Evolutionary conservation across 2,797 vertebrate genomes (phyloP).

Genomic region (Hypotaenidia philippensis): DNA sequence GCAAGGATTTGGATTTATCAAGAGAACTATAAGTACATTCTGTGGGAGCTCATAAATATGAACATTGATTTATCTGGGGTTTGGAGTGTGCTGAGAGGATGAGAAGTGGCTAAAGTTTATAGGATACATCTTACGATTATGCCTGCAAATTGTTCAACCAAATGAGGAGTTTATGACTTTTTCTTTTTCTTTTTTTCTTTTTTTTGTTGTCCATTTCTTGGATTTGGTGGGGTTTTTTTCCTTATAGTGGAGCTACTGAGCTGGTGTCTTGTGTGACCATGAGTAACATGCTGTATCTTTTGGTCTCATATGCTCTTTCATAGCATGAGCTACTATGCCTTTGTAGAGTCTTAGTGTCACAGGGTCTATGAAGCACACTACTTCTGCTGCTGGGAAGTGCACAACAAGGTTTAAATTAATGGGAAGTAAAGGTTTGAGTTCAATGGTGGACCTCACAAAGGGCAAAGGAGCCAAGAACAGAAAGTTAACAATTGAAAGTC

Average conservation of each 20-base stretch:
- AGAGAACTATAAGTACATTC: not conserved
- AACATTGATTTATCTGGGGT: not conserved
- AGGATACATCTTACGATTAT: not conserved
- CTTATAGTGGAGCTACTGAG: not conserved
- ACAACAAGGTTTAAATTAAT: not conserved
- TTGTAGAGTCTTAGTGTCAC: not conserved
- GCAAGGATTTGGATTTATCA: not conserved
- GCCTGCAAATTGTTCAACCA: not conserved
- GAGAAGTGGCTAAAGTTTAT: not conserved
- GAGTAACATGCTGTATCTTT: not conserved
- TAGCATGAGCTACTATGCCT: not conserved
- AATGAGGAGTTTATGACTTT: not conserved
- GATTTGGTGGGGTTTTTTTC: no score
- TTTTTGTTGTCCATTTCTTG: no score
- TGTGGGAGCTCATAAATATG: not conserved
- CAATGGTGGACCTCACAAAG: not conserved
- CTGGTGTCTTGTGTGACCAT: not conserved
- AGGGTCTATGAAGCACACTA: not conserved
- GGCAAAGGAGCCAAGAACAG: not conserved
- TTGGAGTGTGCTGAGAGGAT: not conserved
- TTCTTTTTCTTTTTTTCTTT: not conserved
- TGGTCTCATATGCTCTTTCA: not conserved
- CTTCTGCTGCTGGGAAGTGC: not conserved
- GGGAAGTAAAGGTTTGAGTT: not conserved
- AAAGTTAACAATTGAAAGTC: not conserved